Evolutionary conservation across 2,797 vertebrate genomes (phyloP).

Genomic region (Sebastes taczanowskii): DNA sequence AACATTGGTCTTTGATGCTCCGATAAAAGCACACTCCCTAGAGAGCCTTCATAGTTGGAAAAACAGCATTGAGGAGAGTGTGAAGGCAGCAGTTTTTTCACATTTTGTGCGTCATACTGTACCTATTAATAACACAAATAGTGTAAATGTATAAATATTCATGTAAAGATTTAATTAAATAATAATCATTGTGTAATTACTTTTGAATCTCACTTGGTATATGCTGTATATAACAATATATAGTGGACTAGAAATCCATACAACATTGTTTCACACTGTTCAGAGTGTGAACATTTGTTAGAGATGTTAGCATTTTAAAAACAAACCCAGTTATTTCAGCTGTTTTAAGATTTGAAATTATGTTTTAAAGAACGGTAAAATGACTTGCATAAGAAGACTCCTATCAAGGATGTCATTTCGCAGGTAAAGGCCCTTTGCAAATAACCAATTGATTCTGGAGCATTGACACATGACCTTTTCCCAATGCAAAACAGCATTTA

Average conservation of each 20-base stretch:
- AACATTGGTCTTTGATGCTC: not conserved
- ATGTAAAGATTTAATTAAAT: not conserved
- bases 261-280: too few relatives aligned
- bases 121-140: not conserved
- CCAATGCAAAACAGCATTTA: slow-evolving; percentile 62
- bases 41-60: not conserved
- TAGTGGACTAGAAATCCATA: not conserved
- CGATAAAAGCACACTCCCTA: not conserved
- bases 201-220: not conserved
- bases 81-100: not conserved
- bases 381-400: not conserved
- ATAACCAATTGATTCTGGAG: slow-evolving; percentile 35
- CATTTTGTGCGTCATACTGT: not conserved
- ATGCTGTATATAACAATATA: not conserved
- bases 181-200: not conserved
- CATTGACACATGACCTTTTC: slow-evolving; percentile 39
- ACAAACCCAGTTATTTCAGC: not conserved
- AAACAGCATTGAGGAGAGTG: not conserved
- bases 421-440: slow-evolving; percentile 4
- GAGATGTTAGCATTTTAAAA: not conserved
- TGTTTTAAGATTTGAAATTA: not conserved
- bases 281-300: not conserved
- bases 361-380: not conserved
- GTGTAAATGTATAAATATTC: not conserved
- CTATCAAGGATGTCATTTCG: slow-evolving; percentile 10